Evolutionary conservation across 2,888 invertebrate genomes (phyloP).

Genomic region (Pristionchus japonicus): DNA sequence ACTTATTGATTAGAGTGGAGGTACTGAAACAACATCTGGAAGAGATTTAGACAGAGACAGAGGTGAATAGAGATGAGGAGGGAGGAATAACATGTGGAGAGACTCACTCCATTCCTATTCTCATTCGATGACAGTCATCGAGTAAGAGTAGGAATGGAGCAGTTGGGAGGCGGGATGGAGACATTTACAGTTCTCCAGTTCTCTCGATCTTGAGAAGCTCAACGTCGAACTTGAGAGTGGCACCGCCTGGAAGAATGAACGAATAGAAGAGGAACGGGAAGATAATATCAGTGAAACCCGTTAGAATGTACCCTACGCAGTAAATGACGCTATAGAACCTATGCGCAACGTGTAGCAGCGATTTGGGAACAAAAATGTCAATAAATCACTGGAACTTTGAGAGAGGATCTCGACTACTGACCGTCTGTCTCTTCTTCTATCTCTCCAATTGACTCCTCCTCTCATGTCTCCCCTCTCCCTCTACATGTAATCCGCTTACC

Average conservation of each 20-base stretch:
- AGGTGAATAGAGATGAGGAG: not conserved
- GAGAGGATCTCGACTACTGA: not conserved
- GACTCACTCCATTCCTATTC: not conserved
- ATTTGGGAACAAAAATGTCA: not conserved
- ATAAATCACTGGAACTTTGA: not conserved
- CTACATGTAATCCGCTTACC: conserved; percentile 45
- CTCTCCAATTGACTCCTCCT: conserved; percentile 26
- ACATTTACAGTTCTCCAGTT: conserved; percentile 55
- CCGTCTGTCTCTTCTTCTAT: conserved; percentile 15
- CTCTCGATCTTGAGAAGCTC: conserved; percentile 73
- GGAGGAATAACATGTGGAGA: conserved; percentile 5
- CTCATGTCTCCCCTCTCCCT: conserved; percentile 23
- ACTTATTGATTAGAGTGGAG: not conserved
- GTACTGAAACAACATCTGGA: conserved; percentile 28
- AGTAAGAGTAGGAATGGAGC: not conserved
- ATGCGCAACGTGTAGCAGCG: not conserved
- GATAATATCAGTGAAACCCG: not conserved
- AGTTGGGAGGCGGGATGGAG: not conserved
- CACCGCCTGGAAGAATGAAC: conserved; percentile 52
- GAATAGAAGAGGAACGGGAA: not conserved
- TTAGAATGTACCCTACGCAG: not conserved
- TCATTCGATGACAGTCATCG: not conserved
- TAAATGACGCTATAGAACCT: not conserved
- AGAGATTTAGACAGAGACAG: not conserved
- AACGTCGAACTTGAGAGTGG: conserved; percentile 70